These are phyloP conservation scores for Miltochrista miniata DNA, from an alignment of 2,888 invertebrate genomes.

Conservation along the genomic window DNA sequence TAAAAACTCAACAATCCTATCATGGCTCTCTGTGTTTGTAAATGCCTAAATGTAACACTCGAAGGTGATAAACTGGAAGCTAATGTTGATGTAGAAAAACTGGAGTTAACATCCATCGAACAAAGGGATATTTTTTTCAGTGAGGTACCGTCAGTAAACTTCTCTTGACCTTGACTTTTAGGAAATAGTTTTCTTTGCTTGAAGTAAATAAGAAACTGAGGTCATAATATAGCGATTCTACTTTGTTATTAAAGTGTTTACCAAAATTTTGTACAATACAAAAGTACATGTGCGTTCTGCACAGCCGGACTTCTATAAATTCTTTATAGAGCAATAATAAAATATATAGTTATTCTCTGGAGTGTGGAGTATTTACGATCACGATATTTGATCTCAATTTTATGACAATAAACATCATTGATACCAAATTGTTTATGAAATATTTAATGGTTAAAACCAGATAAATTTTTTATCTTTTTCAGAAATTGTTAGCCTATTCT, in stretches of 20 bases:
- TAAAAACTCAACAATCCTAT: constrained; percentile 44
- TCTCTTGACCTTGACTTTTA: constrained; percentile 73
- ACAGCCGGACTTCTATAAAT: constrained; percentile 38
- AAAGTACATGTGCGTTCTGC: constrained; percentile 41
- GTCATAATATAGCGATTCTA: constrained; percentile 9
- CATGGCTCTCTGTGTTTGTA: constrained; percentile 87
- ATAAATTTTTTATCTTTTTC: constrained; percentile 29
- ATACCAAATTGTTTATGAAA: not conserved
- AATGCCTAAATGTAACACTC: constrained; percentile 89
- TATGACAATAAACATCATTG: not conserved
- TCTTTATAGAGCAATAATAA: constrained; percentile 17
- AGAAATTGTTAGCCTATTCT: constrained; percentile 81
- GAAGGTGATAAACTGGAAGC: constrained; percentile 84
- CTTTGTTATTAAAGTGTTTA: constrained; percentile 9
- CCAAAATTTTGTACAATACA: constrained; percentile 12
- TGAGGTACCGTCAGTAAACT: constrained; percentile 83
- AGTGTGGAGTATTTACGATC: too few species aligned
- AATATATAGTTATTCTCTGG: not conserved
- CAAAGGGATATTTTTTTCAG: constrained; percentile 86
- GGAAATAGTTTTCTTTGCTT: constrained; percentile 46
- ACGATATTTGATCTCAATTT: too few species aligned
- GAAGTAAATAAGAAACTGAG: constrained; percentile 20
- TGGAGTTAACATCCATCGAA: constrained; percentile 84
- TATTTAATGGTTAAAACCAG: too few species aligned
- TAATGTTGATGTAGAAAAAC: constrained; percentile 80